Conservation (phyloP, 2,797 vertebrate genomes). For the Eospalax fontanierii region DNA sequence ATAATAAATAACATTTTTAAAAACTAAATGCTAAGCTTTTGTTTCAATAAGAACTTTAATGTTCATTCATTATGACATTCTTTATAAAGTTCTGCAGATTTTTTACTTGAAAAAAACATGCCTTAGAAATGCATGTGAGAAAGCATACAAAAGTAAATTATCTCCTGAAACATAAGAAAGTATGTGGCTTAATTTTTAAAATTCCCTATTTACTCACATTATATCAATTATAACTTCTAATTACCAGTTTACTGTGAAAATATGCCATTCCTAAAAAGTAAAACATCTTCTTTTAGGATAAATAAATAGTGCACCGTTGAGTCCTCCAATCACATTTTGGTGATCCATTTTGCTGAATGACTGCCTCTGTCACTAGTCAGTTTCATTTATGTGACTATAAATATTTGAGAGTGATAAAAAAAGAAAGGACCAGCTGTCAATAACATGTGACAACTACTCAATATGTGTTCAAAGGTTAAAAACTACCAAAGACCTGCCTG, state of each 20-base stretch:
- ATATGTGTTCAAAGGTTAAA: conserved; percentile 68
- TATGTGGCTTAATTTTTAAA: conserved; percentile 15
- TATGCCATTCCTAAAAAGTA: not conserved
- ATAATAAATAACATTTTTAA: too few species aligned
- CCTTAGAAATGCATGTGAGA: conserved; percentile 56
- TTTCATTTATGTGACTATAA: conserved; percentile 57
- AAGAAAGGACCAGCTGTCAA: conserved; percentile 36
- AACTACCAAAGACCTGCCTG: conserved; percentile 41
- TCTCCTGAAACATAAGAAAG: not conserved
- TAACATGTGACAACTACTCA: conserved; percentile 71
- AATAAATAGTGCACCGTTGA: not conserved
- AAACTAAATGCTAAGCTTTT: conserved; percentile 17
- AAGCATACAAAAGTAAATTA: conserved; percentile 25
- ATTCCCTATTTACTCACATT: conserved; percentile 15
- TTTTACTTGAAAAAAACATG: conserved; percentile 28
- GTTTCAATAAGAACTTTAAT: not conserved
- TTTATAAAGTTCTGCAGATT: not conserved
- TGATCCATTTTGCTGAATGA: conserved; percentile 57
- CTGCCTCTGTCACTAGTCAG: conserved; percentile 46
- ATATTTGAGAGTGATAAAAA: conserved; percentile 64
- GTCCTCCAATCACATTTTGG: conserved; percentile 9
- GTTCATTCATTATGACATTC: not conserved
- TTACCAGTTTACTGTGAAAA: conserved; percentile 12
- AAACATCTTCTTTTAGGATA: not conserved
- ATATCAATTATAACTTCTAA: conserved; percentile 48